These are phyloP conservation scores for Propithecus deckenii DNA, from an alignment of 2,797 vertebrate genomes.

Conservation along the genomic window DNA sequence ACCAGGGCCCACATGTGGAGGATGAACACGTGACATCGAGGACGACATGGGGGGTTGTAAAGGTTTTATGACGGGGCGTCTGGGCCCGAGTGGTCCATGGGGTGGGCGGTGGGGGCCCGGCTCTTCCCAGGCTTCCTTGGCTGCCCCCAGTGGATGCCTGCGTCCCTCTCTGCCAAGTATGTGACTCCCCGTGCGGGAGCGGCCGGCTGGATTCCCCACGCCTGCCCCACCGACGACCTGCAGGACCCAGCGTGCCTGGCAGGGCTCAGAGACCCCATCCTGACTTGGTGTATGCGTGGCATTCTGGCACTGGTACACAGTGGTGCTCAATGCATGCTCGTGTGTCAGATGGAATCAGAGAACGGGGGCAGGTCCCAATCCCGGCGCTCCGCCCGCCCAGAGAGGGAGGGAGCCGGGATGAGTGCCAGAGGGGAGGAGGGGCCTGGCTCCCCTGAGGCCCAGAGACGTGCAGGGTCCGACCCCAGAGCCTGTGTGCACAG, in stretches of 20 bases:
- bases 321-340: not conserved
- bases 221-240: not conserved
- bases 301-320: not conserved
- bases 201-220: not conserved
- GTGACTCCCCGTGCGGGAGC: not conserved
- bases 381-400: not conserved
- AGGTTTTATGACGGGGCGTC: slow-evolving; percentile 13
- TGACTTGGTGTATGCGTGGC: not conserved
- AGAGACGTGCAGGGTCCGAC: not conserved
- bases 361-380: no score
- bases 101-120: not conserved
- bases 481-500: not conserved
- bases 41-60: not conserved
- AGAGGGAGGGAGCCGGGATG: not conserved
- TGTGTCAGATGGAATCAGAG: not conserved
- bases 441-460: not conserved
- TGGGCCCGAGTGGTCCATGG: not conserved
- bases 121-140: not conserved
- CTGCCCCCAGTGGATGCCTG: not conserved
- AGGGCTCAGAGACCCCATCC: not conserved
- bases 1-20: not conserved
- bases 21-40: not conserved
- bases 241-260: not conserved
- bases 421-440: not conserved
- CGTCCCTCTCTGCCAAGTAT: slow-evolving; percentile 31